These are phyloP conservation scores for Colletes gigas DNA, from an alignment of 1,140 invertebrate species.

Conservation along the genomic window DNA sequence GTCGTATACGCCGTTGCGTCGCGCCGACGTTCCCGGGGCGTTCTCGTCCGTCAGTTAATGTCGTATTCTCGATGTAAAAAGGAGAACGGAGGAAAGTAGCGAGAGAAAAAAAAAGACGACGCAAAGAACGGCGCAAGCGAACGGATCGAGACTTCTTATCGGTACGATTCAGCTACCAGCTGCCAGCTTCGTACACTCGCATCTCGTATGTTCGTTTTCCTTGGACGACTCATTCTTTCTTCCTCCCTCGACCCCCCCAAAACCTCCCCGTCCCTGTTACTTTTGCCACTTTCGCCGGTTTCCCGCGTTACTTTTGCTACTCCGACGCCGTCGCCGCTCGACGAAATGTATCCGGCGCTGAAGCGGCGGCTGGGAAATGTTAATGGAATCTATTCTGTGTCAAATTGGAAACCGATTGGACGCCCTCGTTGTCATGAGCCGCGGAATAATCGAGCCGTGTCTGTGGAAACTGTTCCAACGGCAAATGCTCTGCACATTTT, in stretches of 20 bases:
- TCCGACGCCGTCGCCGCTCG: slow-evolving; percentile 32
- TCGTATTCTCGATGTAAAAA: slow-evolving; percentile 67
- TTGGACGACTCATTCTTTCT: slow-evolving; percentile 40
- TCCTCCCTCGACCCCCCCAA: not conserved
- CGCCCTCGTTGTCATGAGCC: slow-evolving; percentile 42
- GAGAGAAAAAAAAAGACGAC: slow-evolving; percentile 38
- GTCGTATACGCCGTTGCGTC: slow-evolving; percentile 24
- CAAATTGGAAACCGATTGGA: slow-evolving; percentile 73
- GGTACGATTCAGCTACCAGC: slow-evolving; percentile 68
- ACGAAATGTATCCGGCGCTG: slow-evolving; percentile 51
- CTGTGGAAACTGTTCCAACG: not conserved
- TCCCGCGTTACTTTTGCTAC: slow-evolving; percentile 45
- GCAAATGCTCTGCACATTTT: not conserved
- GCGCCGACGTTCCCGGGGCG: not conserved
- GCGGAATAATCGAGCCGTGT: not conserved
- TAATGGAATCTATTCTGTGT: slow-evolving; percentile 76
- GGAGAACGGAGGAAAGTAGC: slow-evolving; percentile 34
- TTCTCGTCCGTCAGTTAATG: slow-evolving; percentile 66
- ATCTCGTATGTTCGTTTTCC: slow-evolving; percentile 51
- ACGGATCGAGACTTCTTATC: slow-evolving; percentile 75
- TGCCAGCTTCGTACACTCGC: slow-evolving; percentile 55
- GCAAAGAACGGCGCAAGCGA: slow-evolving; percentile 52
- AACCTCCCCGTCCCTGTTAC: not conserved
- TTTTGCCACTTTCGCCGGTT: slow-evolving; percentile 40
- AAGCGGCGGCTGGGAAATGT: slow-evolving; percentile 55